Percentiles rank a stretch among this genome's conserved stretches.
phyloP scores from a whole-genome alignment of 2,888 invertebrate genomes.

The Nomada flava region DNA sequence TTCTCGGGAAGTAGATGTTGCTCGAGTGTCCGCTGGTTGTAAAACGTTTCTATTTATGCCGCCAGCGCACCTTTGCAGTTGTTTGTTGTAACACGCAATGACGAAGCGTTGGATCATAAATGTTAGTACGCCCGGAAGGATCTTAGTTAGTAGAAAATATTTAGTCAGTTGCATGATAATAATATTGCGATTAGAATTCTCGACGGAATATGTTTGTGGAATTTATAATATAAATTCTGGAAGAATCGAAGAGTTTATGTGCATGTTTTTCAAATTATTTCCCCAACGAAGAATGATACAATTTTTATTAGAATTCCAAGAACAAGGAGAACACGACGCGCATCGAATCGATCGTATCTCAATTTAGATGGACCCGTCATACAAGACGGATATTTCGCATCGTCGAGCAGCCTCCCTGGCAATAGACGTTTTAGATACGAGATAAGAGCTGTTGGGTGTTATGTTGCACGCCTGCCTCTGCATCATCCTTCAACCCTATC shows the following conservation, averaged over 20 bases:
- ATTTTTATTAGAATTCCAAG: slow-evolving; percentile 70
- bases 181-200: no score
- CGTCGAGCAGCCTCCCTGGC: slow-evolving; percentile 63
- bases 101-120: no score
- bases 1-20: no score
- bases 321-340: slow-evolving; percentile 15
- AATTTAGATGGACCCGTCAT: slow-evolving; percentile 78
- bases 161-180: no score
- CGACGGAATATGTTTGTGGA: no score
- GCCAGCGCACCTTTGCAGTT: no score
- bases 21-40: no score
- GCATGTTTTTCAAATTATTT: background rate
- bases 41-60: no score
- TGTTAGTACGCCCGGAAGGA: no score
- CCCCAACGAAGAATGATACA: slow-evolving; percentile 17
- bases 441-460: slow-evolving; percentile 60
- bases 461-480: slow-evolving; percentile 47
- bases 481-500: slow-evolving; percentile 55
- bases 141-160: no score
- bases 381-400: slow-evolving; percentile 76
- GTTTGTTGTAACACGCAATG: no score
- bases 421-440: slow-evolving; percentile 59
- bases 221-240: no score
- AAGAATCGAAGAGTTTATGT: background rate
- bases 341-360: slow-evolving; percentile 78